A percentile compares a stretch with the other conserved stretches of the same genome.
These are phyloP conservation scores for Acropora yongei DNA, from an alignment of 64 coral and sea anemone genomes.

Conservation along the genomic window DNA sequence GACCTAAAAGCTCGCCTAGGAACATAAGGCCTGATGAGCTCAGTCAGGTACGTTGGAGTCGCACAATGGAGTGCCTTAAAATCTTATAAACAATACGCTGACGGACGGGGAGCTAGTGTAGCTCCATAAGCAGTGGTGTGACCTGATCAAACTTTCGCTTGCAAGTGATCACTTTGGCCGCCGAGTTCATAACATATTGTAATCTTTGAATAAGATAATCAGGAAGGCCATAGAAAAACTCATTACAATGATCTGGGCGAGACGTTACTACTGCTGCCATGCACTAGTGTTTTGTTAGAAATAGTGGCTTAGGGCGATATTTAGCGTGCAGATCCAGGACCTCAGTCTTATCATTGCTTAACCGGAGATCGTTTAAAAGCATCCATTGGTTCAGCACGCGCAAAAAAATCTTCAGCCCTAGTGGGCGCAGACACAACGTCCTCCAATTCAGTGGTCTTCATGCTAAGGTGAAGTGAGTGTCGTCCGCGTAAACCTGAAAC, in stretches of 20 bases:
- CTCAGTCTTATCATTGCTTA: neutral
- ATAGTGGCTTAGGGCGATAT: neutral
- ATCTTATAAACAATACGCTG: slow-evolving; percentile 37
- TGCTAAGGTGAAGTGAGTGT: slow-evolving; percentile 6
- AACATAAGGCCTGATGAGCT: slow-evolving; percentile 7
- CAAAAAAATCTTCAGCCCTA: neutral
- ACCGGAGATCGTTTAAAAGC: neutral
- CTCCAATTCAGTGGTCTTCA: slow-evolving; percentile 4
- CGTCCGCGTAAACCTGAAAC: neutral
- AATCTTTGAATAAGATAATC: neutral
- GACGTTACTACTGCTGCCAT: slow-evolving; percentile 16
- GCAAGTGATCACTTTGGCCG: slow-evolving; percentile 16
- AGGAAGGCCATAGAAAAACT: slow-evolving; percentile 26
- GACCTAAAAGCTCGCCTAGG: neutral
- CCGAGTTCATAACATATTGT: slow-evolving; percentile 6
- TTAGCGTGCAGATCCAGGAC: neutral
- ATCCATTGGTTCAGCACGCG: neutral
- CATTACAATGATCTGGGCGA: slow-evolving; percentile 11
- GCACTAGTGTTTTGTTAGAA: slow-evolving; percentile 1
- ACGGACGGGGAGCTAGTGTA: slow-evolving; percentile 19
- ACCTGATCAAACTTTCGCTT: slow-evolving; percentile 16
- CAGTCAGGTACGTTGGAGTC: neutral
- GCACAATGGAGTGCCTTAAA: slow-evolving; percentile 7
- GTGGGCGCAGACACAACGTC: neutral
- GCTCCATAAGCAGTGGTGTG: slow-evolving; percentile 29